Conservation (phyloP, 2,888 invertebrate genomes). For the Hofmannophila pseudospretella region DNA sequence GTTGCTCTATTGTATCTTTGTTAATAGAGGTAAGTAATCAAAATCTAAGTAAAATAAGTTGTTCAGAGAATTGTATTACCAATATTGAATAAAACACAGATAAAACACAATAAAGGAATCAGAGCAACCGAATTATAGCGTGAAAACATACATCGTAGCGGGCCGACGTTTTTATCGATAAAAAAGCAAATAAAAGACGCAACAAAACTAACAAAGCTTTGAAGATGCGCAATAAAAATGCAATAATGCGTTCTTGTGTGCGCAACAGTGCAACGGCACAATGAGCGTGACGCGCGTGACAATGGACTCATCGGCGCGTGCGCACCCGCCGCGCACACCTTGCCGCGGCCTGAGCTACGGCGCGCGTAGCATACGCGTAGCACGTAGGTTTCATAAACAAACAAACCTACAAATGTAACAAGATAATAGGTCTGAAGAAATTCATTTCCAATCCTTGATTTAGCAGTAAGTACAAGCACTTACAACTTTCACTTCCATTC, state of each 20-base stretch:
- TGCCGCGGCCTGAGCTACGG: slow-evolving; percentile 28
- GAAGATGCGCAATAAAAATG: slow-evolving; percentile 75
- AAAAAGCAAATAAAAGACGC: slow-evolving; percentile 59
- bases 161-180: slow-evolving; percentile 53
- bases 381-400: background rate
- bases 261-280: slow-evolving; percentile 43
- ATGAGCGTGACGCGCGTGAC: slow-evolving; percentile 63
- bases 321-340: slow-evolving; percentile 49
- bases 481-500: too few relatives aligned
- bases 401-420: too few relatives aligned
- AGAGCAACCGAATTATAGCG: slow-evolving; percentile 56
- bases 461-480: too few relatives aligned
- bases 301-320: slow-evolving; percentile 66
- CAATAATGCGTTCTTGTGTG: slow-evolving; percentile 57
- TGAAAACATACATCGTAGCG: slow-evolving; percentile 69
- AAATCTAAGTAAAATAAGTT: too few relatives aligned
- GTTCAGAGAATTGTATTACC: too few relatives aligned
- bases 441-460: too few relatives aligned
- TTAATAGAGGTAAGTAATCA: too few relatives aligned
- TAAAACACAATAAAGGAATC: slow-evolving; percentile 40
- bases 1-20: slow-evolving; percentile 1
- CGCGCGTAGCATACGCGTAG: slow-evolving; percentile 7
- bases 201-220: slow-evolving; percentile 67
- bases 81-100: too few relatives aligned
- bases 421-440: too few relatives aligned